Percentiles rank a stretch among this genome's conserved stretches.
Conservation (phyloP, 1,140 invertebrate species). For the Polypedilum vanderplanki region DNA sequence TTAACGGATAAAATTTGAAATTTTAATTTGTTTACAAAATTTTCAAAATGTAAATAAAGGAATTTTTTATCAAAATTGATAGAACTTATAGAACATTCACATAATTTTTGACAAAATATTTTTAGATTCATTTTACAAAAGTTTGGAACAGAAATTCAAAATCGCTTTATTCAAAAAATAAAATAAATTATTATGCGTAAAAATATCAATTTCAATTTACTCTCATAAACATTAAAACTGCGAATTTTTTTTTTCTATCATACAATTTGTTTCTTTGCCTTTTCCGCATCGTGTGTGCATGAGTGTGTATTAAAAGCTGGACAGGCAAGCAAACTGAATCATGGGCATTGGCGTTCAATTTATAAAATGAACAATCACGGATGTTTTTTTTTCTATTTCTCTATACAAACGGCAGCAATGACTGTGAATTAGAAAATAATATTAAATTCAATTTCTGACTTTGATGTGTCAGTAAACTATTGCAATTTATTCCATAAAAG, state of each 20-base stretch:
- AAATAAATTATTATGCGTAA: too few species aligned
- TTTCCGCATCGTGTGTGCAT: conserved; percentile 3
- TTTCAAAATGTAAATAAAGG: too few species aligned
- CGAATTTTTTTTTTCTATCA: too few species aligned
- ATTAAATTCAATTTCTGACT: conserved; percentile 7
- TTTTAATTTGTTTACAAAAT: too few species aligned
- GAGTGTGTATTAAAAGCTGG: background rate
- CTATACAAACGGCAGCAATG: background rate
- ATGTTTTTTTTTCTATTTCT: background rate
- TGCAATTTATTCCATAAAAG: conserved; percentile 18
- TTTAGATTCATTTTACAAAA: too few species aligned
- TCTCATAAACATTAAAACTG: background rate
- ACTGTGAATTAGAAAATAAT: background rate
- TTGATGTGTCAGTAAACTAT: conserved; percentile 2
- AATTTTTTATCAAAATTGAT: too few species aligned
- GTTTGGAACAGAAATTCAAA: too few species aligned
- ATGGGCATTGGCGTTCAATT: background rate
- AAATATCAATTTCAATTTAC: too few species aligned
- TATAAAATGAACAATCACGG: conserved; percentile 5
- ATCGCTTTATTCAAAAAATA: background rate
- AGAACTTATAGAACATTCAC: too few species aligned
- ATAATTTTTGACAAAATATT: too few species aligned
- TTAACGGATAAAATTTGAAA: too few species aligned
- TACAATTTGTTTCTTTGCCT: too few species aligned
- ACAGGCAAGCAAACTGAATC: background rate